Percentiles rank a stretch among this genome's conserved stretches.
Conservation (phyloP, 1,140 invertebrate genomes). For the Harlomillsia oculata region DNA sequence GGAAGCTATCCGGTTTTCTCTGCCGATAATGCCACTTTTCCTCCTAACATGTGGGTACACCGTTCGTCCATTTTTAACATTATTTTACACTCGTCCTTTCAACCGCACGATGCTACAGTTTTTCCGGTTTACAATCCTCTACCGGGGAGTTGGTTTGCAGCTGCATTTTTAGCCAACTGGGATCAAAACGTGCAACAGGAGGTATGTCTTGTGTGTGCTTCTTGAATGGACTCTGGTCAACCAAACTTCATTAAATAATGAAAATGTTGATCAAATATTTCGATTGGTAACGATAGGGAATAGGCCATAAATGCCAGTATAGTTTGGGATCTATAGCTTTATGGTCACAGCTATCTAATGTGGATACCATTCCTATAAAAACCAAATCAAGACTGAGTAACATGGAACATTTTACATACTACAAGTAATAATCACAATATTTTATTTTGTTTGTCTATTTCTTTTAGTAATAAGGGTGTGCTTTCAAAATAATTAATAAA, state of each 20-base stretch:
- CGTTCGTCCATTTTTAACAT: conserved; percentile 40
- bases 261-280: not conserved
- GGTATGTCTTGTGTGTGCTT: conserved; percentile 37
- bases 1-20: conserved; percentile 66
- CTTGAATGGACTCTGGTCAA: too few species aligned
- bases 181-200: conserved; percentile 49
- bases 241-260: conserved; percentile 1
- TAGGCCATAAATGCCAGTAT: conserved; percentile 46
- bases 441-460: not conserved
- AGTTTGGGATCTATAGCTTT: conserved; percentile 48
- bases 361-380: conserved; percentile 42
- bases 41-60: conserved; percentile 47
- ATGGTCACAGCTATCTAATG: conserved; percentile 43
- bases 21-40: conserved; percentile 61
- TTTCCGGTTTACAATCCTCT: conserved; percentile 52
- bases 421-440: conserved; percentile 40
- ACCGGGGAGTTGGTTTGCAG: conserved; percentile 67
- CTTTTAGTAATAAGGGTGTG: not conserved
- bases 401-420: conserved; percentile 42
- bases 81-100: conserved; percentile 44
- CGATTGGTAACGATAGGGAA: conserved; percentile 29
- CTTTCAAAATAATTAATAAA: not conserved
- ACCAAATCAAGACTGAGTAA: conserved; percentile 40
- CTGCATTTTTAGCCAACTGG: conserved; percentile 59
- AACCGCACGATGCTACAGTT: conserved; percentile 43